A percentile compares a stretch with the other conserved stretches of the same genome.
Conservation (phyloP, 2,888 invertebrate species). For the Thumatha senex region DNA sequence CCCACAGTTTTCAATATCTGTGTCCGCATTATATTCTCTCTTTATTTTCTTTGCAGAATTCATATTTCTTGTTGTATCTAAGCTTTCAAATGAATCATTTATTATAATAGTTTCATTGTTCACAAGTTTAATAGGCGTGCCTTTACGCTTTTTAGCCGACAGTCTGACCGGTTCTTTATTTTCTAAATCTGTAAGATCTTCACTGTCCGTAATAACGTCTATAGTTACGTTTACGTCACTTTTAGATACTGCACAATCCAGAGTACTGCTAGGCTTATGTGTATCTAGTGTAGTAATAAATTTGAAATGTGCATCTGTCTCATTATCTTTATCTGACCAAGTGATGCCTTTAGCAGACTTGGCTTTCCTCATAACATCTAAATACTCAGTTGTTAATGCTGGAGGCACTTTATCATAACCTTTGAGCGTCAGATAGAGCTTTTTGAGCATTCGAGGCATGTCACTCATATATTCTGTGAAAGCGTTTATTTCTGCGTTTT, state of each 20-base stretch:
- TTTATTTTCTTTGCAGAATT: constrained; percentile 70
- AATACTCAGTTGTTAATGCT: constrained; percentile 80
- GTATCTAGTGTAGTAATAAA: constrained; percentile 62
- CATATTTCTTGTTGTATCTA: constrained; percentile 58
- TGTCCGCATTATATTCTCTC: constrained; percentile 41
- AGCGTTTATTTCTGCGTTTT: constrained; percentile 79
- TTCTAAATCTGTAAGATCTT: constrained; percentile 63
- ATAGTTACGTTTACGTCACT: constrained; percentile 44
- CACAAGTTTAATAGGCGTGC: constrained; percentile 65
- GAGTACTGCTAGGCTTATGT: constrained; percentile 51
- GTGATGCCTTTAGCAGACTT: constrained; percentile 84
- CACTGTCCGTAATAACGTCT: constrained; percentile 64
- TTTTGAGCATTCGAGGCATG: constrained; percentile 81
- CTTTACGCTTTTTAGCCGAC: constrained; percentile 62
- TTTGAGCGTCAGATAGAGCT: constrained; percentile 82
- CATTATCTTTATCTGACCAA: constrained; percentile 80
- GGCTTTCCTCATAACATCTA: constrained; percentile 82
- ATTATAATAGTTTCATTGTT: constrained; percentile 74
- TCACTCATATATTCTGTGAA: constrained; percentile 75
- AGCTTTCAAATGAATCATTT: constrained; percentile 67
- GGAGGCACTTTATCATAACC: constrained; percentile 84
- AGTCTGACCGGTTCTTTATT: constrained; percentile 49
- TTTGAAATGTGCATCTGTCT: constrained; percentile 57
- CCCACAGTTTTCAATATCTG: constrained; percentile 56
- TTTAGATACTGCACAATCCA: constrained; percentile 38